Conservation (phyloP, 2,888 invertebrate genomes). For the Drosophila anceps region DNA sequence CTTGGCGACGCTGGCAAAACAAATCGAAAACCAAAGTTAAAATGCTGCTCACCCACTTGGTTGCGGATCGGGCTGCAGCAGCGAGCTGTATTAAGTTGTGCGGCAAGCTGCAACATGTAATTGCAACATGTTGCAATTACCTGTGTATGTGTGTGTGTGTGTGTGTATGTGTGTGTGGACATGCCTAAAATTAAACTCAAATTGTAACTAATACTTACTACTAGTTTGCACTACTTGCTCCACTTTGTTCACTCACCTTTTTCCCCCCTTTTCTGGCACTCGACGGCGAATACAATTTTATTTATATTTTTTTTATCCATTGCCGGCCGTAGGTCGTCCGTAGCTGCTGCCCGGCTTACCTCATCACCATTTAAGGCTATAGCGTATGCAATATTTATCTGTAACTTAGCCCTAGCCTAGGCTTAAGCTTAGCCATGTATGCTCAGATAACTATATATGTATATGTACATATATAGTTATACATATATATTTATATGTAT, state of each 20-base stretch:
- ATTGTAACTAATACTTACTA: conserved; percentile 75
- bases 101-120: conserved; percentile 33
- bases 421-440: conserved; percentile 68
- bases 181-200: conserved; percentile 79
- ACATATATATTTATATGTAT: neutral
- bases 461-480: neutral
- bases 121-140: conserved; percentile 33
- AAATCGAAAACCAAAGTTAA: conserved; percentile 82
- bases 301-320: conserved; percentile 67
- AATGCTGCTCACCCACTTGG: conserved; percentile 81
- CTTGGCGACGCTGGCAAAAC: conserved; percentile 55
- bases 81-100: conserved; percentile 40
- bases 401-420: conserved; percentile 67
- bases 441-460: conserved; percentile 42
- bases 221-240: conserved; percentile 47
- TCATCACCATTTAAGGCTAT: conserved; percentile 83
- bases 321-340: conserved; percentile 59
- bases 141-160: neutral
- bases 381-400: conserved; percentile 78
- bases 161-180: conserved; percentile 35
- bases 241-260: conserved; percentile 48
- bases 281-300: conserved; percentile 41
- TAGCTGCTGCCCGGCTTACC: conserved; percentile 72
- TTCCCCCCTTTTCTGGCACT: conserved; percentile 7
- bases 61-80: conserved; percentile 60